Conservation (phyloP, 2,888 invertebrate genomes). For the Drosophila neonasuta region DNA sequence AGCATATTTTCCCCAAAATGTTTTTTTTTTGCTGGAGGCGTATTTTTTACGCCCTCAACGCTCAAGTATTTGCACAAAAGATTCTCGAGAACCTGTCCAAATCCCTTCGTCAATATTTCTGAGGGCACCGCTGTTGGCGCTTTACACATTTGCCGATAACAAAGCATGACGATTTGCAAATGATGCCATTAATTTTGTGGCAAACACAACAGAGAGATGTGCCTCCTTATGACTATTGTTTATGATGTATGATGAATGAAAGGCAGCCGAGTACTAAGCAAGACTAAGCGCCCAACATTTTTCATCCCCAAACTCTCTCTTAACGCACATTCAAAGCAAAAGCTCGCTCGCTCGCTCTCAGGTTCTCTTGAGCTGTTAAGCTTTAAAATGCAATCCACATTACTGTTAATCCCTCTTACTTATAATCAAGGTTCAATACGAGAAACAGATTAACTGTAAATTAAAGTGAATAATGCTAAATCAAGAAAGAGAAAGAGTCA, state of each 20-base stretch:
- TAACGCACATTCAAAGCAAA: constrained; percentile 24
- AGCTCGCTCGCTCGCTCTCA: constrained; percentile 46
- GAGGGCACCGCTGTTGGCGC: constrained; percentile 17
- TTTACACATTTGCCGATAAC: constrained; percentile 42
- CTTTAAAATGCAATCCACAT: constrained; percentile 53
- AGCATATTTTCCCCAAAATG: constrained; percentile 35
- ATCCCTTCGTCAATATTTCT: constrained; percentile 35
- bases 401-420: constrained; percentile 39
- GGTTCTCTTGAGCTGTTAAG: constrained; percentile 63
- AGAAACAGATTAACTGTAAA: constrained; percentile 9
- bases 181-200: constrained; percentile 61
- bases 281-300: constrained; percentile 23
- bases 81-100: constrained; percentile 6
- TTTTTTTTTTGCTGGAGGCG: constrained; percentile 35
- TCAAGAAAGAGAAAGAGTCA: neutral
- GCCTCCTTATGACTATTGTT: constrained; percentile 42
- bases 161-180: constrained; percentile 67
- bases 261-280: constrained; percentile 21
- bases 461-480: constrained; percentile 6
- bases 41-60: neutral
- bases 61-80: constrained; percentile 30
- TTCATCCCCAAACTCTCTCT: constrained; percentile 24
- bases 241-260: constrained; percentile 42
- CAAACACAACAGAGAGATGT: constrained; percentile 14
- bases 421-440: neutral